Evolutionary conservation across 2,113 vertebrate genomes (phyloP).

Genomic region (Deroptyus accipitrinus): DNA sequence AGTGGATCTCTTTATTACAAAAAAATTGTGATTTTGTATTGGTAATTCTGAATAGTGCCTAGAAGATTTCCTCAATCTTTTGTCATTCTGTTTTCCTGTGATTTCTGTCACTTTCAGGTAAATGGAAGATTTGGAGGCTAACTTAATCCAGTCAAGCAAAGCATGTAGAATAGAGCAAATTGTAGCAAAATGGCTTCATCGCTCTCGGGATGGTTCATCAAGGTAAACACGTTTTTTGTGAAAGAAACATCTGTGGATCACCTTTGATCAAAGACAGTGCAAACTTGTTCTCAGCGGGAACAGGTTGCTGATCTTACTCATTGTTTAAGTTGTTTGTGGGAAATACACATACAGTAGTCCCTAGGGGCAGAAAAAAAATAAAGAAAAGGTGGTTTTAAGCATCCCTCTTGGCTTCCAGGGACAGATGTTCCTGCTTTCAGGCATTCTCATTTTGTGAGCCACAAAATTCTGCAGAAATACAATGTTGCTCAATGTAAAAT

Average conservation of each 20-base stretch:
- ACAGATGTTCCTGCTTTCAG: background rate
- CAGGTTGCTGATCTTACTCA: background rate
- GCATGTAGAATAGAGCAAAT: constrained; percentile 92
- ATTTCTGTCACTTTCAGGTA: constrained; percentile 77
- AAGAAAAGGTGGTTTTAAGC: background rate
- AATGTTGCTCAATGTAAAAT: background rate
- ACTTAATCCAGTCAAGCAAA: constrained; percentile 85
- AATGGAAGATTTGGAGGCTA: constrained; percentile 95
- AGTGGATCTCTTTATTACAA: rapidly evolving
- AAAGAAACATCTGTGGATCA: background rate
- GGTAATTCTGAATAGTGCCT: background rate
- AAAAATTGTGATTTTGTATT: background rate
- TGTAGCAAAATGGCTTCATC: constrained; percentile 94
- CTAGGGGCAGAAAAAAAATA: background rate
- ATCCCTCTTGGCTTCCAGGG: background rate
- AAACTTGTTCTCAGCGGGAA: background rate
- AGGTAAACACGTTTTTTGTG: constrained; percentile 73
- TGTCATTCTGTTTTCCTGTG: background rate
- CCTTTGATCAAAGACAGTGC: background rate
- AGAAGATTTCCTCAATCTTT: background rate
- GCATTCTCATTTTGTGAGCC: background rate
- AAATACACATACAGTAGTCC: background rate
- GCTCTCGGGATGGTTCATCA: constrained; percentile 85
- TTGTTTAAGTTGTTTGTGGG: background rate
- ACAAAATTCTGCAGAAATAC: background rate